Percentiles rank a stretch among this genome's conserved stretches.
Evolutionary conservation across 1,140 invertebrate genomes (phyloP).

Genomic region (Chironomus striatipennis): DNA sequence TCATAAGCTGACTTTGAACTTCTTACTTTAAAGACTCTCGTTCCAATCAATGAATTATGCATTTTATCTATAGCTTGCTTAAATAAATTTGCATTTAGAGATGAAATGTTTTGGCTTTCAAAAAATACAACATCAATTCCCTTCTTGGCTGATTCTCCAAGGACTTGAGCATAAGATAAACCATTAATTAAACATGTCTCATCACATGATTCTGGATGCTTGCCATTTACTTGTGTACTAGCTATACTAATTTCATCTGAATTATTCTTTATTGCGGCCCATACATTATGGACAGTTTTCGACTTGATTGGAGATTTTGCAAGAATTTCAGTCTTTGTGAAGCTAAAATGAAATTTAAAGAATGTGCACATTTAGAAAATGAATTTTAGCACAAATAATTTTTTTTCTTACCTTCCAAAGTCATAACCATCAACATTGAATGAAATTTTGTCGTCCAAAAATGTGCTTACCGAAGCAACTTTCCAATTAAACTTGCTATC

Average conservation of each 20-base stretch:
- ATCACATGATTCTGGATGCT: neutral
- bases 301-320: neutral
- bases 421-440: neutral
- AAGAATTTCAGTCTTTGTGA: neutral
- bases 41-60: neutral
- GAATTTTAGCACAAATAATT: neutral
- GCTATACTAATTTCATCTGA: neutral
- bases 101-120: neutral
- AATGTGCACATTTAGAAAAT: neutral
- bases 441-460: neutral
- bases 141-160: neutral
- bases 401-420: neutral
- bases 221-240: neutral
- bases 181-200: neutral
- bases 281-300: neutral
- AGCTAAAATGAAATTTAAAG: neutral
- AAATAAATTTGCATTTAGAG: neutral
- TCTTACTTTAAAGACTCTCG: neutral
- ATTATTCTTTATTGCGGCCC: neutral
- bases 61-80: neutral
- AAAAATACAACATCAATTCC: slow-evolving; percentile 11
- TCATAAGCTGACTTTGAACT: neutral
- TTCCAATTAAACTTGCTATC: neutral
- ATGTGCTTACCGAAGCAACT: neutral
- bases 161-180: neutral